These are phyloP conservation scores for Ochotona curzoniae DNA, from an alignment of 2,113 vertebrate genomes.

Conservation along the genomic window DNA sequence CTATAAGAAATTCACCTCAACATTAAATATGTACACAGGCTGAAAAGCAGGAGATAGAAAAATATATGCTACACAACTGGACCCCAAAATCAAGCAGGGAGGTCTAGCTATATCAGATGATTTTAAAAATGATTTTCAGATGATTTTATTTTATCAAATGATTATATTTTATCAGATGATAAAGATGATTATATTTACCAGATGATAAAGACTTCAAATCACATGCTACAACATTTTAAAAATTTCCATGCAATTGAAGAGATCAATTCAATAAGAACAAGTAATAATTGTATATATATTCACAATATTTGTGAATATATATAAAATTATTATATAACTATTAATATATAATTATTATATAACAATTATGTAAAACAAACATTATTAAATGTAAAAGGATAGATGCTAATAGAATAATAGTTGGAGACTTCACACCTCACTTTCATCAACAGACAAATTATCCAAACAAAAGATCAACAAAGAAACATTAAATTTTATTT, in stretches of 20 bases:
- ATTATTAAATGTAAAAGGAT: not conserved
- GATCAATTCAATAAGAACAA: too few species aligned
- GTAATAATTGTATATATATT: too few species aligned
- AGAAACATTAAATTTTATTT: not conserved
- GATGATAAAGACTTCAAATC: not conserved
- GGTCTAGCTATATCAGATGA: too few species aligned
- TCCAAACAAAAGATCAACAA: not conserved
- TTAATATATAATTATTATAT: too few species aligned
- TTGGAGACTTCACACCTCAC: not conserved
- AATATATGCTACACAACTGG: not conserved
- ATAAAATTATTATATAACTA: too few species aligned
- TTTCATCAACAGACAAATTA: not conserved
- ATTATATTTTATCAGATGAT: too few species aligned
- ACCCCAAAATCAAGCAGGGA: not conserved
- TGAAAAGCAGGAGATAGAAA: not conserved
- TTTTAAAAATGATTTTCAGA: too few species aligned
- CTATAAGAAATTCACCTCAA: not conserved
- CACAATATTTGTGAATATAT: too few species aligned
- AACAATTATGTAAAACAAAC: not conserved
- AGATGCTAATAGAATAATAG: not conserved
- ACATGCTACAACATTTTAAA: not conserved
- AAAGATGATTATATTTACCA: not conserved
- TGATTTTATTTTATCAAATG: too few species aligned
- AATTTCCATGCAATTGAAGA: not conserved
- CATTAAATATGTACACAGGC: not conserved